A percentile compares a stretch with the other conserved stretches of the same genome.
Conservation (phyloP, 1,140 invertebrate genomes). For the Nymphalis io region DNA sequence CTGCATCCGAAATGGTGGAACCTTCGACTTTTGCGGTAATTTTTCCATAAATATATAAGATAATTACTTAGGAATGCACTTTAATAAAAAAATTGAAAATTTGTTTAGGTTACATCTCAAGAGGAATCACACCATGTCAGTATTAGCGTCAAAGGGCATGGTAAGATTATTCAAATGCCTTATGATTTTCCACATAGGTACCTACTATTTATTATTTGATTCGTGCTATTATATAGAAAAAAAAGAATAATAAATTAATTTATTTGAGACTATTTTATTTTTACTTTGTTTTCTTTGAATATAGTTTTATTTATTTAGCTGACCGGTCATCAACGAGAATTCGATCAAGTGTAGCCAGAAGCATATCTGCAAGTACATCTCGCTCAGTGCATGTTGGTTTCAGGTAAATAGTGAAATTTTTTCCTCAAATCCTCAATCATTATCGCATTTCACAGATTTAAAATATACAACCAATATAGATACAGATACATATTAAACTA, state of each 20-base stretch:
- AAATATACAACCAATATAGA: no score
- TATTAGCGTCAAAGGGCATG: slow-evolving; percentile 40
- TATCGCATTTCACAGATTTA: no score
- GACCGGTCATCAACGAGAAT: slow-evolving; percentile 51
- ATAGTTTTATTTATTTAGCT: slow-evolving; percentile 37
- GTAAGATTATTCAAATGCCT: slow-evolving; percentile 17
- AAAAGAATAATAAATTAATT: background rate
- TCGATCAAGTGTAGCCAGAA: slow-evolving; percentile 54
- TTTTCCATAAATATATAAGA: background rate
- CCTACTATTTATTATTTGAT: no score
- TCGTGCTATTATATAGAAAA: no score
- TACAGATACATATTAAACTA: no score
- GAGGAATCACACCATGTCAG: slow-evolving; percentile 51
- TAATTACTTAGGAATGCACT: background rate
- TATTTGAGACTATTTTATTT: background rate
- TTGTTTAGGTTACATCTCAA: slow-evolving; percentile 36
- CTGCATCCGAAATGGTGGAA: slow-evolving; percentile 52
- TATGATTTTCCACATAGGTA: no score
- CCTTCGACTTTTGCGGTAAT: slow-evolving; percentile 29
- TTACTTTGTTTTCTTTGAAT: background rate
- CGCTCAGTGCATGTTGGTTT: slow-evolving; percentile 61
- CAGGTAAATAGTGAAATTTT: slow-evolving; percentile 45
- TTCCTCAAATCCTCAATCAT: slow-evolving; percentile 8
- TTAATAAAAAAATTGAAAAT: background rate
- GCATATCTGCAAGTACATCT: slow-evolving; percentile 62